Evolutionary conservation across 1,140 invertebrate species (phyloP).

Genomic region (Meloidogyne hapla): DNA sequence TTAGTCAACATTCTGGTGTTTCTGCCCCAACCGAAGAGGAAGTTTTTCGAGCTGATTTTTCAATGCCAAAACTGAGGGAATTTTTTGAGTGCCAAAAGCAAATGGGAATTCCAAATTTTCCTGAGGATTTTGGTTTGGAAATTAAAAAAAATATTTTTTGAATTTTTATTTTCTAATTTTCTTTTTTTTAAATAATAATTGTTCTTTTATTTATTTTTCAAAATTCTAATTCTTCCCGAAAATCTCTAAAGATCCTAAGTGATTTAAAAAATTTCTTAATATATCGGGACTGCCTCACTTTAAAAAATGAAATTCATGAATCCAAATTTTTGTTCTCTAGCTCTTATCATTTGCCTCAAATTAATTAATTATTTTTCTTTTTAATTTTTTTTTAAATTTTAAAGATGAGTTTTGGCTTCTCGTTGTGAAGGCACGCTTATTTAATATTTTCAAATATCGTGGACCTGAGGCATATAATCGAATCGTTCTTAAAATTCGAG

Average conservation of each 20-base stretch:
- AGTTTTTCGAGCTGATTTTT: conserved; percentile 21
- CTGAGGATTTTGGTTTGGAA: conserved; percentile 18
- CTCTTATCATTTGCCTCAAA: too few species aligned
- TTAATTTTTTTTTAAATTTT: background rate
- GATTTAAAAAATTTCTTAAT: too few species aligned
- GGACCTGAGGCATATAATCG: conserved; percentile 32
- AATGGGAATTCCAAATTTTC: conserved; percentile 21
- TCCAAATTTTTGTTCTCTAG: too few species aligned
- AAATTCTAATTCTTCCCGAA: too few species aligned
- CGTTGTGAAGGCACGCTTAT: conserved; percentile 31
- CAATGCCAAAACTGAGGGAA: conserved; percentile 25
- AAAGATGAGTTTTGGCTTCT: conserved; percentile 35
- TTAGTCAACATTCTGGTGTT: conserved; percentile 17
- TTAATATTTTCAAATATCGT: conserved; percentile 31
- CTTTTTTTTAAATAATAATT: too few species aligned
- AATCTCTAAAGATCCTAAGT: too few species aligned
- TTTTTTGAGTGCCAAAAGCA: conserved; percentile 25
- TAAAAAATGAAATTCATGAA: too few species aligned
- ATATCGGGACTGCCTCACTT: too few species aligned
- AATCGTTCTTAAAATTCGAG: conserved; percentile 33
- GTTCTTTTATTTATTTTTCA: too few species aligned
- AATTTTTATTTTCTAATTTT: too few species aligned
- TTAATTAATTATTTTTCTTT: too few species aligned
- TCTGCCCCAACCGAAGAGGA: conserved; percentile 2
- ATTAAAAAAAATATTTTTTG: background rate